phyloP scores from a whole-genome alignment of 2,888 invertebrate species.

The Morinoia aosen region DNA sequence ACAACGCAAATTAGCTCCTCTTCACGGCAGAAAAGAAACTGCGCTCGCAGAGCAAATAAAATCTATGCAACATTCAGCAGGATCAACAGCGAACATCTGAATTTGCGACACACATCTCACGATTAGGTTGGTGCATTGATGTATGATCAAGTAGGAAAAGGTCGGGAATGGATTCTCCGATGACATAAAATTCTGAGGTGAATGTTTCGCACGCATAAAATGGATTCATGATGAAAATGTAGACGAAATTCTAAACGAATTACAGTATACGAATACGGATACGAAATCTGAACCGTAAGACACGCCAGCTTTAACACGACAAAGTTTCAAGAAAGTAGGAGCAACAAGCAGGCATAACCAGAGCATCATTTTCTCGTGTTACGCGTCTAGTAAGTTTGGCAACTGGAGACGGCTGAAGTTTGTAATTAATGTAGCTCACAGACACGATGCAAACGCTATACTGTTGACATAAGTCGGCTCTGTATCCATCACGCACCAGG shows the following conservation, averaged over 20 bases:
- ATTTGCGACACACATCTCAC: neutral
- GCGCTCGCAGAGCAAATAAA: neutral
- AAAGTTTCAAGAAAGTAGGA: neutral
- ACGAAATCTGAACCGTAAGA: neutral
- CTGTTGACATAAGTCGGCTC: neutral
- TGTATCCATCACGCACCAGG: neutral
- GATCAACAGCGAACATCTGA: neutral
- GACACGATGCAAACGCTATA: neutral
- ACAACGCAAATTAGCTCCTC: slow-evolving; percentile 22
- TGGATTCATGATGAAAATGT: too few relatives aligned
- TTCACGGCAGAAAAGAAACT: neutral
- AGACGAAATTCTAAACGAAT: neutral
- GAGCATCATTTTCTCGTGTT: slow-evolving; percentile 6
- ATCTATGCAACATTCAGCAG: neutral
- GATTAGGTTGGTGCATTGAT: neutral
- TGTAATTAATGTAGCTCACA: neutral
- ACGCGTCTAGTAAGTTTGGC: neutral
- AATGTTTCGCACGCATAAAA: neutral
- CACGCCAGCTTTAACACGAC: neutral
- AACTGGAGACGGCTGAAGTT: neutral
- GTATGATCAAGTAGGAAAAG: neutral
- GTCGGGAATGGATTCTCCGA: neutral
- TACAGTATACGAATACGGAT: neutral
- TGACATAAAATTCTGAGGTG: neutral
- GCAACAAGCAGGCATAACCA: neutral